Evolutionary conservation across 2,888 invertebrate species (phyloP).

Genomic region (Campoplex nolae): DNA sequence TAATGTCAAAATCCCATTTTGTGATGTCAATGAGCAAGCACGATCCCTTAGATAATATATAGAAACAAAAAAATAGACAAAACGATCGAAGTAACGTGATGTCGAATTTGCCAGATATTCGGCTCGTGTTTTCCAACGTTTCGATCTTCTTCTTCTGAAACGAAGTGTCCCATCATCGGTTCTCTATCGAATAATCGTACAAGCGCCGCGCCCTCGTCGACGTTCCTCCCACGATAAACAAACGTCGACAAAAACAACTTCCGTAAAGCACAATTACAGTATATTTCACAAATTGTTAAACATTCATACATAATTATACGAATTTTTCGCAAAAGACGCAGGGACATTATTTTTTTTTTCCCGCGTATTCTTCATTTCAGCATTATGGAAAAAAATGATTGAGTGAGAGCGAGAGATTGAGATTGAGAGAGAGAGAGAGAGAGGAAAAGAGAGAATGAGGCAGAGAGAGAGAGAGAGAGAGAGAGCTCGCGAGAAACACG

Average conservation of each 20-base stretch:
- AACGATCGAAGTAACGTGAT: neutral
- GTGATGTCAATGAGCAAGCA: neutral
- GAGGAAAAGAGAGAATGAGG: neutral
- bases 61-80: neutral
- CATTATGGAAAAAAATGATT: slow-evolving; percentile 50
- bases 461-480: slow-evolving; percentile 15
- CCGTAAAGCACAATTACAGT: slow-evolving; percentile 85
- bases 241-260: slow-evolving; percentile 71
- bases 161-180: neutral
- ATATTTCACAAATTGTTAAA: slow-evolving; percentile 85
- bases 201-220: neutral
- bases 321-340: slow-evolving; percentile 70
- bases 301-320: slow-evolving; percentile 84
- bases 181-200: neutral
- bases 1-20: neutral
- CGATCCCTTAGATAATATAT: neutral
- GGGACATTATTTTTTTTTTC: slow-evolving; percentile 54
- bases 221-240: slow-evolving; percentile 21
- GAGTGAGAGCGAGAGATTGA: slow-evolving; percentile 44
- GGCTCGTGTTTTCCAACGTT: neutral
- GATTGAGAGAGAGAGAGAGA: neutral
- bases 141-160: neutral
- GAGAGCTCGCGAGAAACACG: neutral
- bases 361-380: slow-evolving; percentile 57
- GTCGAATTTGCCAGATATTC: neutral